These are phyloP conservation scores for Petaurus breviceps DNA, from an alignment of 2,113 vertebrate genomes.

Conservation along the genomic window DNA sequence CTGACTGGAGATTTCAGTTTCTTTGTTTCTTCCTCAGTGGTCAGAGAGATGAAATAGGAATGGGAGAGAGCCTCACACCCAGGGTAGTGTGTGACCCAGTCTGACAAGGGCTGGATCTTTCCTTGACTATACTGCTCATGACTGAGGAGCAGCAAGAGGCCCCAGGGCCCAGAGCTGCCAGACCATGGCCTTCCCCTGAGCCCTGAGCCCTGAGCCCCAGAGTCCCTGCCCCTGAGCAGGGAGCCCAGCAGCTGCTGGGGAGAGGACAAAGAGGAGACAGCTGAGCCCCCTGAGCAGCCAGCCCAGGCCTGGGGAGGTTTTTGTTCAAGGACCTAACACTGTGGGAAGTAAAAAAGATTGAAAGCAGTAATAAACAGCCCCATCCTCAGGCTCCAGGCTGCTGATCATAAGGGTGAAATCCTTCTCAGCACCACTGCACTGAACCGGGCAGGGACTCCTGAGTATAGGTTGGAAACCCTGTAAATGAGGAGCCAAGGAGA, in stretches of 20 bases:
- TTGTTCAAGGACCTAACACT: neutral
- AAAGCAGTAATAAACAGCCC: neutral
- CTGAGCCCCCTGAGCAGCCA: neutral
- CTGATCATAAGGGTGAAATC: neutral
- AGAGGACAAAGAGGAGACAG: neutral
- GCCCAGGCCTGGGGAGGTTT: neutral
- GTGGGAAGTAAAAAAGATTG: neutral
- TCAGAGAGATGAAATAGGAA: too few species aligned
- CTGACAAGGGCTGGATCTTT: too few species aligned
- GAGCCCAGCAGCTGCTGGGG: neutral
- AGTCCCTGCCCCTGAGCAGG: too few species aligned
- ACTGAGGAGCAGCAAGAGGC: too few species aligned
- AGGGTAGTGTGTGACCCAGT: too few species aligned
- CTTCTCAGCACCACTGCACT: neutral
- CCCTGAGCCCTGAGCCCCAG: too few species aligned
- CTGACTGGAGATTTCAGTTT: too few species aligned
- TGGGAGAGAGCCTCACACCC: too few species aligned
- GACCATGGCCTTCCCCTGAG: too few species aligned
- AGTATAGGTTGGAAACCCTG: fast-evolving
- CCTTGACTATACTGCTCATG: too few species aligned
- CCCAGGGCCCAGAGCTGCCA: too few species aligned
- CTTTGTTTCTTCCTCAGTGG: too few species aligned
- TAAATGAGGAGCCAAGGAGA: neutral
- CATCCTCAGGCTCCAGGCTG: neutral
- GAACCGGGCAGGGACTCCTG: neutral